phyloP scores from a whole-genome alignment of 2,888 invertebrate species.

The Oligia strigilis region DNA sequence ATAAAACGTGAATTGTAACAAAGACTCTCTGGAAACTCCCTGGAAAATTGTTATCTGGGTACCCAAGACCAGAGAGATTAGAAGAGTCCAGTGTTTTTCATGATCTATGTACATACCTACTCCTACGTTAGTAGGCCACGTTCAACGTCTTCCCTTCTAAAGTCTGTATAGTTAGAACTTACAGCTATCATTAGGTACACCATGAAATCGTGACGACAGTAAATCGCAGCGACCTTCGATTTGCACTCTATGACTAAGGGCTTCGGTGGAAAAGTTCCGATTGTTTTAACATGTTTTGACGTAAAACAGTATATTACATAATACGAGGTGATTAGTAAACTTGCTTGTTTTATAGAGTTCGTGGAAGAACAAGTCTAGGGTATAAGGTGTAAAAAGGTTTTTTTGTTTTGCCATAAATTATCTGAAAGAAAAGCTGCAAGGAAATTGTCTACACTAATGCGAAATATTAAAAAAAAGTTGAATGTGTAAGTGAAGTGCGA shows the following conservation, averaged over 20 bases:
- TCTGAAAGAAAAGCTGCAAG: not conserved
- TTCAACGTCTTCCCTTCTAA: conserved; percentile 57
- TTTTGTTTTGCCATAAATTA: not conserved
- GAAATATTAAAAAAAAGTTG: not conserved
- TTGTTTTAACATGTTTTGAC: conserved; percentile 16
- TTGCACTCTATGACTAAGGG: conserved; percentile 51
- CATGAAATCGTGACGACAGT: conserved; percentile 63
- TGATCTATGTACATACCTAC: too few species aligned
- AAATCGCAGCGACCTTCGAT: conserved; percentile 58
- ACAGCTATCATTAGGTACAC: conserved; percentile 53
- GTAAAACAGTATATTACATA: not conserved
- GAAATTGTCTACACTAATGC: not conserved
- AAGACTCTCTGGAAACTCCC: too few species aligned
- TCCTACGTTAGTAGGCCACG: not conserved
- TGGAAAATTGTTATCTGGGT: too few species aligned
- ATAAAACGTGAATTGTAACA: too few species aligned
- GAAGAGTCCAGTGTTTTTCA: not conserved
- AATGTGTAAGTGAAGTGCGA: not conserved
- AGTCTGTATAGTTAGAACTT: conserved; percentile 37
- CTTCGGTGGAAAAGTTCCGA: conserved; percentile 33
- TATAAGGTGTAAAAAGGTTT: not conserved
- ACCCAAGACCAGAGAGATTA: too few species aligned
- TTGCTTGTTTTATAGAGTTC: conserved; percentile 5
- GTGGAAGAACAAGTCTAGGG: not conserved
- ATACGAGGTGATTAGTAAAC: not conserved